Conservation (phyloP, 2,113 vertebrate species). For the Gymnobelideus leadbeateri region DNA sequence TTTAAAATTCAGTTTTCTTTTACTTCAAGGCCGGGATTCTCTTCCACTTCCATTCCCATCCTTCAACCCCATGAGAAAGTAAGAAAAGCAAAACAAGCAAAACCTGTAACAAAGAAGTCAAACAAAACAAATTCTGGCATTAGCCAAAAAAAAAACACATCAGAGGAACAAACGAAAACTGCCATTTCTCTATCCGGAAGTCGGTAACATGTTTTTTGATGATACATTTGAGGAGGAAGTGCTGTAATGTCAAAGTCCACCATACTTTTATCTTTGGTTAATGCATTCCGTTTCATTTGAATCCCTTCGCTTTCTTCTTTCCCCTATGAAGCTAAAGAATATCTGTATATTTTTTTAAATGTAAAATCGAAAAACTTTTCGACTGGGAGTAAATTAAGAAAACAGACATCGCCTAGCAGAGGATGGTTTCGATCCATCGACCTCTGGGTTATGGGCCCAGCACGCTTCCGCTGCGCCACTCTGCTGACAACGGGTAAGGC, state of each 20-base stretch:
- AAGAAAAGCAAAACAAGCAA: neutral
- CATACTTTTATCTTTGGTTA: neutral
- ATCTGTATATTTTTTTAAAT: neutral
- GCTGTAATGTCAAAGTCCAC: neutral
- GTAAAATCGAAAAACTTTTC: neutral
- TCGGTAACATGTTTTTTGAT: neutral
- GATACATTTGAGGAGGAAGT: neutral
- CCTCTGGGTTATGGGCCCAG: conserved; percentile 6
- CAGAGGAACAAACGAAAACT: neutral
- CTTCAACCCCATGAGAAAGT: neutral
- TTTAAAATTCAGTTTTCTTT: neutral
- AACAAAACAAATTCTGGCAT: neutral
- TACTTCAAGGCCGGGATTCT: neutral
- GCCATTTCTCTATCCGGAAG: neutral
- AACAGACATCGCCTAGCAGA: neutral
- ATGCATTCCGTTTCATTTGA: neutral
- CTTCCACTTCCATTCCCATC: neutral
- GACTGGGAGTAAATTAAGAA: no score
- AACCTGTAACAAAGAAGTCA: neutral
- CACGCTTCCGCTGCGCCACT: conserved; percentile 5
- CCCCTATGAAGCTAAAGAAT: neutral
- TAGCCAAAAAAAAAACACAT: neutral
- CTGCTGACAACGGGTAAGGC: rapidly evolving
- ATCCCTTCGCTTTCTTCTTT: neutral
- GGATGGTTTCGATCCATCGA: conserved; percentile 7